These are phyloP conservation scores for Platynereis dumerilii DNA, from an alignment of 2,888 invertebrate species.

Conservation along the genomic window DNA sequence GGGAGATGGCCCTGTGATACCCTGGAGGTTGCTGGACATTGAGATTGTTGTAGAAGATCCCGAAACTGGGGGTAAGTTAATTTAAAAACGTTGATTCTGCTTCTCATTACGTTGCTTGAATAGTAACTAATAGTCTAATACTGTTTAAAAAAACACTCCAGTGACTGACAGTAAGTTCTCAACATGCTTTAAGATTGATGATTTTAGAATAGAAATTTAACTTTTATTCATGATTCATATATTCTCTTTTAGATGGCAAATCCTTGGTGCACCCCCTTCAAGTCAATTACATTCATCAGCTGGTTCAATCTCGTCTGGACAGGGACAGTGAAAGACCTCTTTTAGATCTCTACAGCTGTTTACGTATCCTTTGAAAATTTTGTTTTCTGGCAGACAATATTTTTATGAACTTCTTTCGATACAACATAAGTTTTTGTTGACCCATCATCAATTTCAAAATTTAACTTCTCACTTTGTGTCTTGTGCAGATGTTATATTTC, in stretches of 20 bases:
- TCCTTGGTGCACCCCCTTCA: conserved; percentile 93
- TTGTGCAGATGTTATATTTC: too few relatives aligned
- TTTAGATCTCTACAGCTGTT: conserved; percentile 80
- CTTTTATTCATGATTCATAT: too few relatives aligned
- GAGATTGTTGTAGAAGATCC: conserved; percentile 95
- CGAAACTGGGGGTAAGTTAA: conserved; percentile 87
- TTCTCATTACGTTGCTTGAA: too few relatives aligned
- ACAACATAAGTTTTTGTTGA: too few relatives aligned
- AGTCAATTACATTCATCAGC: conserved; percentile 83
- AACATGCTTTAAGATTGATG: neutral
- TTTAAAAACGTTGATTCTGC: neutral
- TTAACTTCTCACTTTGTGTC: too few relatives aligned
- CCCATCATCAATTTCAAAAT: too few relatives aligned
- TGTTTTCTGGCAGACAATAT: neutral
- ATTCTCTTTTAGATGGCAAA: conserved; percentile 76
- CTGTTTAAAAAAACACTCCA: neutral
- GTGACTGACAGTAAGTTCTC: neutral
- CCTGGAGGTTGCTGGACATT: conserved; percentile 94
- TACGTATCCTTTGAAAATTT: conserved; percentile 68
- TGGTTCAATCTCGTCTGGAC: conserved; percentile 83
- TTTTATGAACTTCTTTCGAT: too few relatives aligned
- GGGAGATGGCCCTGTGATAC: conserved; percentile 91
- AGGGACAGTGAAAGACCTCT: conserved; percentile 81
- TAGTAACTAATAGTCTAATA: neutral
- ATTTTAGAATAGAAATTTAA: too few relatives aligned